Percentiles rank a stretch among this genome's conserved stretches.
Conservation (phyloP, 2,113 vertebrate species). For the Heteronetta atricapilla region DNA sequence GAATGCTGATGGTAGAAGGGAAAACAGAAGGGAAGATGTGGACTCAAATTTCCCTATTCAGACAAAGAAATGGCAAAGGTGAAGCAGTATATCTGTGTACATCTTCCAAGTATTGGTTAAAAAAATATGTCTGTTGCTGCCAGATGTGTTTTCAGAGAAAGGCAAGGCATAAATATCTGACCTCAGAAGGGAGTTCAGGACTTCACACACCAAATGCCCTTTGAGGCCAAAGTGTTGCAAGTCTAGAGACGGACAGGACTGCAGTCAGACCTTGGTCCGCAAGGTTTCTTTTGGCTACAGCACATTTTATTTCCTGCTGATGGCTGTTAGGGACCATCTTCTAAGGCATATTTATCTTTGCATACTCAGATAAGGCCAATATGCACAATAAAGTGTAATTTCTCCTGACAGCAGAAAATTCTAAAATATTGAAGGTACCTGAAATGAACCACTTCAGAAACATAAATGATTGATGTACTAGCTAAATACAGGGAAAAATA, state of each 20-base stretch:
- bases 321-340: background rate
- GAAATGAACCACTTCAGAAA: background rate
- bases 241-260: background rate
- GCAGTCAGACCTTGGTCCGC: background rate
- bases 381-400: background rate
- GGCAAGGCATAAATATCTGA: background rate
- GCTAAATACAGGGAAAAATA: background rate
- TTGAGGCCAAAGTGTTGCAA: background rate
- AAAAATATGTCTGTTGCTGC: background rate
- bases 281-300: background rate
- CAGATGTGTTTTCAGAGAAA: background rate
- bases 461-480: background rate
- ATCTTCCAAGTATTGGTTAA: background rate
- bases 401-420: background rate
- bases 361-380: background rate
- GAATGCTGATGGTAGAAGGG: background rate
- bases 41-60: background rate
- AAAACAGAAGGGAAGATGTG: background rate
- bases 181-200: background rate
- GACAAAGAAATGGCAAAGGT: background rate
- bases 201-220: background rate
- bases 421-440: background rate
- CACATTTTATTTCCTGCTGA: background rate
- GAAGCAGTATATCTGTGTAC: background rate
- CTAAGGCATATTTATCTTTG: background rate